Base-by-base conservation (phyloP, 2,888 invertebrate species). In the Beris chalybata region DNA sequence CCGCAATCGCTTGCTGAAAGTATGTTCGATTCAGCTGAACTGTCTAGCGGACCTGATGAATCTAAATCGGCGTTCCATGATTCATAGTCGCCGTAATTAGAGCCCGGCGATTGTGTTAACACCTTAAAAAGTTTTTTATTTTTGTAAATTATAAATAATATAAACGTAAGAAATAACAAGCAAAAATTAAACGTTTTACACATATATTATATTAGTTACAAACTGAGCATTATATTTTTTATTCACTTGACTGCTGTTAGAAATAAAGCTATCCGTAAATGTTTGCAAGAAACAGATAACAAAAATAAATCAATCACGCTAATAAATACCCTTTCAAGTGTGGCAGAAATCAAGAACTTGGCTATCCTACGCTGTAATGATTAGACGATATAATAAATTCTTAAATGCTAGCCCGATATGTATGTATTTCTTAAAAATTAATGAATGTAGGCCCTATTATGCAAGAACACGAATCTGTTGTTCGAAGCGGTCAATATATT, bases 11-110 rank as follows among this genome's bases (percentile, higher is more conserved):
- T 77, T 5, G 77, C 76, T 38, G 79, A 79, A 32, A 78, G 70
- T 15, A 50, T 61, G 74, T 77, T 79, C 9, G 79, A 79, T 61
- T 80, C 79, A 13, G 73, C 76, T 7, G 80, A 79, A 65, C 78
- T 77, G 72, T 81, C 78, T 54, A 79, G 70, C 7, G 76, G 76
- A n/a, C 71, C 72, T 3, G 79, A 78, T 4, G 78, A 78, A 66
- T 80, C 78, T 74, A 78, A 74, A 66, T 80, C 80, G n/a, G 76
- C 74, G 63, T 78, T 75, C 78, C 78, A 79, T 30, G 78, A 74
- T 67, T 79, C 79, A 68, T 77, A 80, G 32, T 81, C 78, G 11
- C 75, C 71, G 64, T 76, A 78, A 65, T 78, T 77, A 22, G 73
- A 70, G 38, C 67, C 63, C 43, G 70, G 67, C 29, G 78, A 78